phyloP scores from a whole-genome alignment of 2,888 invertebrate genomes.

The Tetanocera ferruginea region DNA sequence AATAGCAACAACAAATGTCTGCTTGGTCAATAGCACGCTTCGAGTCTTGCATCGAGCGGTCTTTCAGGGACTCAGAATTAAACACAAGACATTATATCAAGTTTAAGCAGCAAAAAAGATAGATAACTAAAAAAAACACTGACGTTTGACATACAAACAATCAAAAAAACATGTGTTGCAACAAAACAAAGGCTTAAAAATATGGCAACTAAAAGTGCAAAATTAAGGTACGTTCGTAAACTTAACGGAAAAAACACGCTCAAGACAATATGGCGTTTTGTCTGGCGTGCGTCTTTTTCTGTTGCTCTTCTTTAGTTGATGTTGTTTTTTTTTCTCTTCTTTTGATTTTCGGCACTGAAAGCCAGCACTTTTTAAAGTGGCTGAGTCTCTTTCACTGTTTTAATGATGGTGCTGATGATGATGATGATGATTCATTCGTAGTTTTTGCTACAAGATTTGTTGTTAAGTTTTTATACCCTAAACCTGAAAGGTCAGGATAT shows the following conservation, averaged over 20 bases:
- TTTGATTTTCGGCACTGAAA: too few species aligned
- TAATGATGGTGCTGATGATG: neutral
- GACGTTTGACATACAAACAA: neutral
- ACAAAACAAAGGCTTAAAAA: neutral
- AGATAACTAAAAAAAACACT: neutral
- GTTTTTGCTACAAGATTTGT: neutral
- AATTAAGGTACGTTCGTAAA: neutral
- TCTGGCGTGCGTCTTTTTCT: neutral
- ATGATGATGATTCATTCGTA: constrained; percentile 7
- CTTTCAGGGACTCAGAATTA: neutral
- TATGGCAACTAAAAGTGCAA: neutral
- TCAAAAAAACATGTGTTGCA: neutral
- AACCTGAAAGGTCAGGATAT: too few species aligned
- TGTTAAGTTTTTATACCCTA: too few species aligned
- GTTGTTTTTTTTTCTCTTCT: too few species aligned
- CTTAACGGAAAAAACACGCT: neutral
- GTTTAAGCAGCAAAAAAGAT: neutral
- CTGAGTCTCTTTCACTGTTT: neutral
- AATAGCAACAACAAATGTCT: too few species aligned
- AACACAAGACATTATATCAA: neutral
- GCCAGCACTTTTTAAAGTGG: neutral
- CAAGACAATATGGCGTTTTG: too few species aligned
- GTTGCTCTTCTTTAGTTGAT: neutral
- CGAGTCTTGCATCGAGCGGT: too few species aligned
- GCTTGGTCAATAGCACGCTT: too few species aligned